These are phyloP conservation scores for Alcis repandata DNA, from an alignment of 2,888 invertebrate species.

Conservation along the genomic window DNA sequence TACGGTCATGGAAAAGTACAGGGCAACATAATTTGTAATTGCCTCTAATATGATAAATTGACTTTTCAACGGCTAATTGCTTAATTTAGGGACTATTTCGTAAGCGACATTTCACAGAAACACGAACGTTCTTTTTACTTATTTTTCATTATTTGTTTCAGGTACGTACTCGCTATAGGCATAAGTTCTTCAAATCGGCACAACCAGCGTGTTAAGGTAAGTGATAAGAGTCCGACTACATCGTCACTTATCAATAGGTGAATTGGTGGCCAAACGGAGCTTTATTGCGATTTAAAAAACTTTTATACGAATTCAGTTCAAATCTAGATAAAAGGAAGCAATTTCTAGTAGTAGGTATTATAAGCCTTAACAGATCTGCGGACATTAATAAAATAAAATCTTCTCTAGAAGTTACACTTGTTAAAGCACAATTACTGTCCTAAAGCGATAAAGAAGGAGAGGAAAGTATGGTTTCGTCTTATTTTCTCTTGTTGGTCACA, in stretches of 20 bases:
- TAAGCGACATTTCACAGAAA: background rate
- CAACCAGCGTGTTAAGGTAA: constrained; percentile 1
- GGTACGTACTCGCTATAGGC: constrained; percentile 61
- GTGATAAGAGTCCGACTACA: background rate
- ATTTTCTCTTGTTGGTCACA: too few species aligned
- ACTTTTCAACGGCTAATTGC: constrained; percentile 48
- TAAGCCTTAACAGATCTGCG: too few species aligned
- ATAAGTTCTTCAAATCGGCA: background rate
- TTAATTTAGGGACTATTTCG: constrained; percentile 10
- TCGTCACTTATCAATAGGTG: too few species aligned
- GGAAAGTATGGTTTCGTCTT: too few species aligned
- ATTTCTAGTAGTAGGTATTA: too few species aligned
- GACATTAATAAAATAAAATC: too few species aligned
- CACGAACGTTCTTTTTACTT: background rate
- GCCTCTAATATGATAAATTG: constrained; percentile 50
- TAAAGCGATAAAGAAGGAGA: too few species aligned
- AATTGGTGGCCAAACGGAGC: too few species aligned
- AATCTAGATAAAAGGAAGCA: background rate
- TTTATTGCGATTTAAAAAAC: too few species aligned
- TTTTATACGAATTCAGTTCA: background rate
- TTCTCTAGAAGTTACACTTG: too few species aligned
- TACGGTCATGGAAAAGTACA: constrained; percentile 76
- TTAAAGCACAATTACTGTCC: too few species aligned
- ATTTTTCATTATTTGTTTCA: constrained; percentile 56
- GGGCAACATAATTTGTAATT: constrained; percentile 62